phyloP scores from a whole-genome alignment of 2,113 vertebrate species.

The Podilymbus podiceps region DNA sequence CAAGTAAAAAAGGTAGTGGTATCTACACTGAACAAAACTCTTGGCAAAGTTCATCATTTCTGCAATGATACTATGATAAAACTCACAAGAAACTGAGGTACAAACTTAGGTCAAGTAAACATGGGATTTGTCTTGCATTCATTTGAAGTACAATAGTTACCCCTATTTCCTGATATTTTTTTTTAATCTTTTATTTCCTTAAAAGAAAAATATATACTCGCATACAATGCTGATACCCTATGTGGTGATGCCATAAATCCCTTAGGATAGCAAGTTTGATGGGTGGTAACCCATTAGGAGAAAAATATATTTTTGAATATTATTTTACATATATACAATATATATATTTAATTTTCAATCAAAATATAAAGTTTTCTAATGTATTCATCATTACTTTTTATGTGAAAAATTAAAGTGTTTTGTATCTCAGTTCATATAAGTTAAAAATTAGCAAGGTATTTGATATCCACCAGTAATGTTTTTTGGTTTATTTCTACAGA shows the following conservation, averaged over 20 bases:
- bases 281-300: slow-evolving; percentile 47
- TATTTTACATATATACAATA: slow-evolving; percentile 59
- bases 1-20: neutral
- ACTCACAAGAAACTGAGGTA: slow-evolving; percentile 36
- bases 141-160: neutral
- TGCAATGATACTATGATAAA: neutral
- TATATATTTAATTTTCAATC: slow-evolving; percentile 50
- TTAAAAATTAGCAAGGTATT: slow-evolving; percentile 44
- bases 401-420: slow-evolving; percentile 28
- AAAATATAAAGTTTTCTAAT: slow-evolving; percentile 20
- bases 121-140: neutral
- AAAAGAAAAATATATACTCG: slow-evolving; percentile 45
- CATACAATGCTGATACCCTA: slow-evolving; percentile 55
- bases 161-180: neutral
- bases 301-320: slow-evolving; percentile 55
- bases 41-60: neutral
- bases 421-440: slow-evolving; percentile 13
- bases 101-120: slow-evolving; percentile 20
- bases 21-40: neutral
- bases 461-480: neutral
- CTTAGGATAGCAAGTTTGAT: slow-evolving; percentile 47
- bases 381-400: neutral
- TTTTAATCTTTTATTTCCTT: slow-evolving; percentile 6
- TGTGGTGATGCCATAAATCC: slow-evolving; percentile 25
- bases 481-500: slow-evolving; percentile 14